Evolutionary conservation across 2,888 invertebrate genomes (phyloP), one percentile per base, ranked within the genome.

Genomic region (Ferdinandea cuprea): DNA sequence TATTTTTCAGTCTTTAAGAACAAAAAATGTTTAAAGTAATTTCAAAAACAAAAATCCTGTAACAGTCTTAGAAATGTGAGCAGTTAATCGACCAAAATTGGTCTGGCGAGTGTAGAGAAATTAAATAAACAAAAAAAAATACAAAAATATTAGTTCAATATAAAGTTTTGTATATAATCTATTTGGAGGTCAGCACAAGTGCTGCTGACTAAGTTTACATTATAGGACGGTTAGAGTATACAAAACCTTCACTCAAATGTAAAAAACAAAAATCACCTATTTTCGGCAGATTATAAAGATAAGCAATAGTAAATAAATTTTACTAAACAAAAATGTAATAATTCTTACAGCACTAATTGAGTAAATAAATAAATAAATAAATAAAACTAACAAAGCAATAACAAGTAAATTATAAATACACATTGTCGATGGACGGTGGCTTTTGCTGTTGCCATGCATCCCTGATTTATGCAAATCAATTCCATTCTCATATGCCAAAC

Each of bases 401-500:
- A 65, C 48, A 48, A 73, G 56, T 42, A 17, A 69, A 40, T 32
- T 50, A 80, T 28, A 48, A 74, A 65, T 19, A 44, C 8, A 21
- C 8, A 11, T 19, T 4, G 8, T 4, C 19, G 19, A 19, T 44
- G 65, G 72, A 69, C 61, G 69, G n/a, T n/a, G 74, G 54, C 35
- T 21, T 6, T 13, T n/a, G 11, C 7, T 9, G 11, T 42, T 66
- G n/a, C n/a, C n/a, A n/a, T n/a, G n/a, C n/a, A 28, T 54, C 42
- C 37, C 21, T 9, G 59, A 42, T 65, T 65, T 50, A 50, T 58
- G 48, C 19, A 42, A 52, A 72, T 65, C 54, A 52, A 32, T 42
- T 76, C 35, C 35, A 37, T 42, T 48, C 71, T 87, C 86, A 90
- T 56, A 89, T 86, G 72, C 86, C 86, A 68, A 90, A 89, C 79